Evolutionary conservation across 2,113 vertebrate genomes (phyloP).

Genomic region (Oenanthe oenanthe): DNA sequence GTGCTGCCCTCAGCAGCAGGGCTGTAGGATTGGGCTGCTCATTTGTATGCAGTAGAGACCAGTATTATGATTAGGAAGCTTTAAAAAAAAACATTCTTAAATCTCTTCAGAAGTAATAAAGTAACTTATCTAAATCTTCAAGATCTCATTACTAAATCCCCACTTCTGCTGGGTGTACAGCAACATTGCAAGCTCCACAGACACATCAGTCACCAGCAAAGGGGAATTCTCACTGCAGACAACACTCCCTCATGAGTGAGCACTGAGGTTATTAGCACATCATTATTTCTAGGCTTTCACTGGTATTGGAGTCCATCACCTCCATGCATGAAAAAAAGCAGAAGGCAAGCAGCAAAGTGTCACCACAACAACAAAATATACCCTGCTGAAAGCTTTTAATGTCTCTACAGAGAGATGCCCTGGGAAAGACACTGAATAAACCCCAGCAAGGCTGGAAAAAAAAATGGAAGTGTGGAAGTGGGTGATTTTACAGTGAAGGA

Average conservation of each 20-base stretch:
- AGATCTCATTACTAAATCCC: not conserved
- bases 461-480: constrained; percentile 67
- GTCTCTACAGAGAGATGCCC: constrained; percentile 38
- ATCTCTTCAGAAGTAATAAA: not conserved
- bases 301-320: not conserved
- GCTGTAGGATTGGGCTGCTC: not conserved
- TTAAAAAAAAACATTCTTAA: not conserved
- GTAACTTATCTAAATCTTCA: not conserved
- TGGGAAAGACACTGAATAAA: constrained; percentile 60
- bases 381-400: constrained; percentile 12
- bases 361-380: not conserved
- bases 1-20: not conserved
- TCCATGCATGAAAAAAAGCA: not conserved
- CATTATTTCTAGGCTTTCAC: not conserved
- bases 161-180: not conserved
- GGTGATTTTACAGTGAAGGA: constrained; percentile 71
- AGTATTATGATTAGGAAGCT: not conserved
- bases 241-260: not conserved
- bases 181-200: not conserved
- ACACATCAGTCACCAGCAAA: not conserved
- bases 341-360: not conserved
- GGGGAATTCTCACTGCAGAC: not conserved
- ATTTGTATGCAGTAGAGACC: not conserved
- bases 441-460: constrained; percentile 82
- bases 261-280: not conserved